These are phyloP conservation scores for Amphimallon solstitiale DNA, from an alignment of 2,888 invertebrate genomes.

Conservation along the genomic window DNA sequence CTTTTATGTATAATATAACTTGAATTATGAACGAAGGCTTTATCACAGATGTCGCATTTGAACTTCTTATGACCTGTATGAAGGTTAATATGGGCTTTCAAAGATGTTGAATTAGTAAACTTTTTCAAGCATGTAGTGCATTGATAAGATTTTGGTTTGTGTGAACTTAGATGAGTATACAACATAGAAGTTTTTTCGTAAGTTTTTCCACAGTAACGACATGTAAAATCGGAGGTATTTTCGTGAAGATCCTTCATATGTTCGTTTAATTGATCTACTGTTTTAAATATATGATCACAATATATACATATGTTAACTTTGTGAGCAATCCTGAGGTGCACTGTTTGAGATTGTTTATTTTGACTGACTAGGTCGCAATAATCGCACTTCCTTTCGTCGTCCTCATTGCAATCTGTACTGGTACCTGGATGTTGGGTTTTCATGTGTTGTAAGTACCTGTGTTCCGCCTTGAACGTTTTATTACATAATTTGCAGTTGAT, in stretches of 20 bases:
- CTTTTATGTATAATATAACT: slow-evolving; percentile 40
- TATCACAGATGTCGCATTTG: slow-evolving; percentile 35
- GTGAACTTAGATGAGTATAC: slow-evolving; percentile 13
- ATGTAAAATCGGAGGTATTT: slow-evolving; percentile 10
- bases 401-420: slow-evolving; percentile 1
- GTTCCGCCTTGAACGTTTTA: slow-evolving; percentile 13
- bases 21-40: slow-evolving; percentile 33
- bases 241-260: background rate
- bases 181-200: slow-evolving; percentile 2
- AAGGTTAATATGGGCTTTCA: slow-evolving; percentile 34
- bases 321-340: slow-evolving; percentile 26
- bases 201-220: slow-evolving; percentile 32
- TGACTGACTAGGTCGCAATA: slow-evolving; percentile 18
- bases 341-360: slow-evolving; percentile 27
- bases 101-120: slow-evolving; percentile 24
- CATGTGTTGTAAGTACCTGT: slow-evolving; percentile 13
- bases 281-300: slow-evolving; percentile 27
- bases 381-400: slow-evolving; percentile 22
- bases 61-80: slow-evolving; percentile 35
- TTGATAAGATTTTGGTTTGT: slow-evolving; percentile 10
- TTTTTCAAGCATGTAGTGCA: slow-evolving; percentile 25
- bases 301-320: slow-evolving; percentile 15
- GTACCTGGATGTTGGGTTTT: slow-evolving; percentile 27
- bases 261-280: slow-evolving; percentile 1
- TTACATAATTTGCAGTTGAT: slow-evolving; percentile 32